phyloP scores from a whole-genome alignment of 2,113 vertebrate species.

The Asarcornis scutulata region DNA sequence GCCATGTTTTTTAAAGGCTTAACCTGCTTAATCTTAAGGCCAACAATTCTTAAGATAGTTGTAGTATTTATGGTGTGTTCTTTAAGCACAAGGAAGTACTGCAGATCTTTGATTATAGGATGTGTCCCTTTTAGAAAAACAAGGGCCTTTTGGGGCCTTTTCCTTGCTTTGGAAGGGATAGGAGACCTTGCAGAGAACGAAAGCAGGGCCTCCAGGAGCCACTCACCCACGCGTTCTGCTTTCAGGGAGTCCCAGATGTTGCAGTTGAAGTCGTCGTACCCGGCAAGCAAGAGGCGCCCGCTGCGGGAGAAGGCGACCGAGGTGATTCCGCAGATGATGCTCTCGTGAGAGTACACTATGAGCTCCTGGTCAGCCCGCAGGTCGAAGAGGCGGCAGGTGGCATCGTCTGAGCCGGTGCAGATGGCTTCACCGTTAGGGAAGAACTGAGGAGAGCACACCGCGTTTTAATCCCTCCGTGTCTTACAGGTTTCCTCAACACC shows the following conservation, averaged over 20 bases:
- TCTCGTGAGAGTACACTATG: slow-evolving; percentile 88
- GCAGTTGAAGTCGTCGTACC: slow-evolving; percentile 97
- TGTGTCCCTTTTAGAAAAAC: not conserved
- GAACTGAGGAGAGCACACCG: slow-evolving; percentile 78
- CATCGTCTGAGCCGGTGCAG: slow-evolving; percentile 94
- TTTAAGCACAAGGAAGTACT: rapidly evolving
- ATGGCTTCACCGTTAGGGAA: slow-evolving; percentile 95
- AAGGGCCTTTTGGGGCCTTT: not conserved
- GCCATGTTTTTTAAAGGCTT: not conserved
- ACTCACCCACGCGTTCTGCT: slow-evolving; percentile 38
- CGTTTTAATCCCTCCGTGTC: not conserved
- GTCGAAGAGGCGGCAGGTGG: slow-evolving; percentile 93
- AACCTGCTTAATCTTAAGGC: not conserved
- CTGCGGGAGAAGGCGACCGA: slow-evolving; percentile 92
- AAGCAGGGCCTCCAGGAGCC: not conserved
- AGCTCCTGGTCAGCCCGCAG: slow-evolving; percentile 97
- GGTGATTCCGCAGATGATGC: slow-evolving; percentile 95
- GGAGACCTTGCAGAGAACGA: not conserved
- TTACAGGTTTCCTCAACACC: not conserved
- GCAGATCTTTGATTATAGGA: not conserved
- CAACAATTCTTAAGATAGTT: not conserved
- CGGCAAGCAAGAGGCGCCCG: slow-evolving; percentile 90
- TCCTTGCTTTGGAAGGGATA: not conserved
- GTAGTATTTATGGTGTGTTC: not conserved
- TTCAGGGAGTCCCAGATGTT: slow-evolving; percentile 91